Evolutionary conservation across 2,797 vertebrate species (phyloP).

Genomic region (Peromyscus melanophrys): DNA sequence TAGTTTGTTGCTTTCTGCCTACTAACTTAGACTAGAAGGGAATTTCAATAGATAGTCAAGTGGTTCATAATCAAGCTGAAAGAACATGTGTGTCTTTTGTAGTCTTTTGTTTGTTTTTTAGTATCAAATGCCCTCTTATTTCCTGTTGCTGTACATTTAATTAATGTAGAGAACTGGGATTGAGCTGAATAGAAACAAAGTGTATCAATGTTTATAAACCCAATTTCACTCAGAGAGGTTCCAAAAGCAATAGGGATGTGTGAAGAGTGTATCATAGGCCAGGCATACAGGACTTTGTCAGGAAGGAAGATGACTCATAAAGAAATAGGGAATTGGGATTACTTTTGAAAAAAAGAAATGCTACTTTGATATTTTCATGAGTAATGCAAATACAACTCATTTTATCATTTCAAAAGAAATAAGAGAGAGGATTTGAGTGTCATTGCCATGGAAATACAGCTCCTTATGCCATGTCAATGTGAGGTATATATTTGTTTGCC

Average conservation of each 20-base stretch:
- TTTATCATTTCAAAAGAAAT: slow-evolving; percentile 32
- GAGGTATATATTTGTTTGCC: slow-evolving; percentile 2
- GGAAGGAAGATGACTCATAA: slow-evolving; percentile 37
- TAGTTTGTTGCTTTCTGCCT: neutral
- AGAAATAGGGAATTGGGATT: neutral
- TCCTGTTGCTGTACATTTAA: slow-evolving; percentile 44
- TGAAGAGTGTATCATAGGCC: neutral
- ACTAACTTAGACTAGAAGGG: neutral
- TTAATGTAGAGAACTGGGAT: slow-evolving; percentile 27
- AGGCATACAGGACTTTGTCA: neutral
- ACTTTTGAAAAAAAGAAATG: slow-evolving; percentile 38
- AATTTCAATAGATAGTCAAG: slow-evolving; percentile 26
- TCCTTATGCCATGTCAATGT: neutral
- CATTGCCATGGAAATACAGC: slow-evolving; percentile 26
- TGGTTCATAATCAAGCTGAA: neutral
- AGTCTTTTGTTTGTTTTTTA: neutral
- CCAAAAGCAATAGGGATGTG: neutral
- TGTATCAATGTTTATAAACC: neutral
- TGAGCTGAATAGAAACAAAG: slow-evolving; percentile 55
- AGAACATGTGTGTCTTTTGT: neutral
- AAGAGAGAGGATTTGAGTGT: neutral
- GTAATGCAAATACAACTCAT: slow-evolving; percentile 21
- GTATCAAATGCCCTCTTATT: neutral
- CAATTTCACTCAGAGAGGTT: neutral
- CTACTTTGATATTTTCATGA: slow-evolving; percentile 56